phyloP scores from a whole-genome alignment of 2,888 invertebrate genomes.

The Folsomia manolachei region DNA sequence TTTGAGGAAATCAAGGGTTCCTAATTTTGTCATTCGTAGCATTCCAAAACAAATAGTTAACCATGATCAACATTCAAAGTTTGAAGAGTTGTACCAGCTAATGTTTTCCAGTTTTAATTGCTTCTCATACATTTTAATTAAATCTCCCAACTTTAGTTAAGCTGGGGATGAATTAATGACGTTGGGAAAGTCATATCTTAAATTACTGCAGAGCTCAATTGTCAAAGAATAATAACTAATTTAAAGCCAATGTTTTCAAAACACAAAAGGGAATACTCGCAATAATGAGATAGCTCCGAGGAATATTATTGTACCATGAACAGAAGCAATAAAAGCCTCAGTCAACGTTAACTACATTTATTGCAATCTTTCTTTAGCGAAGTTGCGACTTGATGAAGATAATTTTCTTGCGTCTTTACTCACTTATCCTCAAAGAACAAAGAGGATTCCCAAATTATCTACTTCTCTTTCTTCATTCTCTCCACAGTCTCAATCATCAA shows the following conservation, averaged over 20 bases:
- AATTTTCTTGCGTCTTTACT: conserved; percentile 10
- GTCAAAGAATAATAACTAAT: conserved; percentile 34
- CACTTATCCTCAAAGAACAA: background rate
- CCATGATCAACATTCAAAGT: background rate
- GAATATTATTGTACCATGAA: background rate
- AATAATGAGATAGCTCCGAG: conserved; percentile 13
- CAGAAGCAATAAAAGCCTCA: background rate
- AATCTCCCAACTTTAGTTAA: conserved; percentile 7
- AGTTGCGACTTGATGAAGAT: background rate
- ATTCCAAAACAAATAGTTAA: conserved; percentile 4
- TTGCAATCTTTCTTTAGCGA: no score
- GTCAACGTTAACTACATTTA: background rate
- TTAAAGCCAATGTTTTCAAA: conserved; percentile 38
- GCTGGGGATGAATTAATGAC: no score
- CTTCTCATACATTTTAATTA: conserved; percentile 13
- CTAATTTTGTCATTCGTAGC: background rate
- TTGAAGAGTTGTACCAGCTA: background rate
- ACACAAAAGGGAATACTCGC: conserved; percentile 17
- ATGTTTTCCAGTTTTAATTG: conserved; percentile 13
- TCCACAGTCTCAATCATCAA: background rate
- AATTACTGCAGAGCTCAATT: background rate
- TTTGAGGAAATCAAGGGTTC: conserved; percentile 8
- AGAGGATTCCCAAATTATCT: no score
- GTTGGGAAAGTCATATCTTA: no score
- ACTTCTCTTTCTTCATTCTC: no score